Evolutionary conservation across 2,797 vertebrate genomes (phyloP).

Genomic region (Selene dorsalis): DNA sequence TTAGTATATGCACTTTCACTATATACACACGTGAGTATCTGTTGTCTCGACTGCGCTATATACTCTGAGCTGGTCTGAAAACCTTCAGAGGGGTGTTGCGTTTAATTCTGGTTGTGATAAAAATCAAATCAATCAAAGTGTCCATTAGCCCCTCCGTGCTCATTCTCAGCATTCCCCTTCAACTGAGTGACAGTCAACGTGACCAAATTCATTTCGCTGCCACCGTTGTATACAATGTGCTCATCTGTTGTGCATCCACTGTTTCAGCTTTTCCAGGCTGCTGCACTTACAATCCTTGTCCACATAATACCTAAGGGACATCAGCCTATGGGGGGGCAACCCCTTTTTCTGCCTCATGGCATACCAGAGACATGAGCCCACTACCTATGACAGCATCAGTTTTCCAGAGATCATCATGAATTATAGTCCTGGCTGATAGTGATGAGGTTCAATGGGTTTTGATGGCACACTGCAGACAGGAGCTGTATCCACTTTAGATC

Average conservation of each 20-base stretch:
- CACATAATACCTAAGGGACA: constrained; percentile 68
- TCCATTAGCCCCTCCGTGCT: constrained; percentile 69
- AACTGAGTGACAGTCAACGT: constrained; percentile 69
- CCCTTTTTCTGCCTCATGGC: constrained; percentile 62
- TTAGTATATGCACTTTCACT: neutral
- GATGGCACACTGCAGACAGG: constrained; percentile 28
- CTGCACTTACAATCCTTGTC: constrained; percentile 71
- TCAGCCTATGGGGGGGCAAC: constrained; percentile 53
- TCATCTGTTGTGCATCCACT: constrained; percentile 56
- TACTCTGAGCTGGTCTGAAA: constrained; percentile 31
- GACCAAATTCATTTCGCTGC: constrained; percentile 73
- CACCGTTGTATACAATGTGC: constrained; percentile 49
- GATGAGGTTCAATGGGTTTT: constrained; percentile 43
- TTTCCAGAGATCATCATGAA: constrained; percentile 52
- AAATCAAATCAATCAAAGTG: constrained; percentile 73
- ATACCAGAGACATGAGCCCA: constrained; percentile 52
- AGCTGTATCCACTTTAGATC: constrained; percentile 17
- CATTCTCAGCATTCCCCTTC: constrained; percentile 58
- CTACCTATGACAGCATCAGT: constrained; percentile 56
- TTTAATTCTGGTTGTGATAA: constrained; percentile 56
- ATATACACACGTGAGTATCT: neutral
- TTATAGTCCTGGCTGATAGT: constrained; percentile 47
- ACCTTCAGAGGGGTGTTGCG: constrained; percentile 16
- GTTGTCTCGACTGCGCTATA: constrained; percentile 12
- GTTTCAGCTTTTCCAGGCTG: constrained; percentile 73